Conservation (phyloP, 1,140 invertebrate genomes). For the Formica selysi region DNA sequence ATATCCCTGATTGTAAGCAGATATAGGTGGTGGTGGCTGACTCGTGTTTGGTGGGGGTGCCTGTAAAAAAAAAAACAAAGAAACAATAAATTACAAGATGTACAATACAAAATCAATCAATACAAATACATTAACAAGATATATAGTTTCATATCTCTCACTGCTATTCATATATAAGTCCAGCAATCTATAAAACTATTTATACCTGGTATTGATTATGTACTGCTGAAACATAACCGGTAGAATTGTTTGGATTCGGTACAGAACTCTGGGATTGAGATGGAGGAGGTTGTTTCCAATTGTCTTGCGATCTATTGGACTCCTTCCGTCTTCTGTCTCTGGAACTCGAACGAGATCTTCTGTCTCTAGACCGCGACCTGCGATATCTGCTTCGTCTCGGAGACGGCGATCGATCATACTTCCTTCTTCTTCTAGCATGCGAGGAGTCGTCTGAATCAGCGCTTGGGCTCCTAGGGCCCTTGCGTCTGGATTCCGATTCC, state of each 20-base stretch:
- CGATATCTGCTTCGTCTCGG: constrained; percentile 83
- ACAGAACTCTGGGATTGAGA: constrained; percentile 71
- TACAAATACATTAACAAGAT: constrained; percentile 8
- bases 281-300: constrained; percentile 79
- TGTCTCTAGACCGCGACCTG: constrained; percentile 82
- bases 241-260: constrained; percentile 68
- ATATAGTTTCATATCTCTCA: not conserved
- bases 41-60: constrained; percentile 81
- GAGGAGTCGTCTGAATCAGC: constrained; percentile 83
- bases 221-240: constrained; percentile 80
- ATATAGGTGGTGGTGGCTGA: constrained; percentile 82
- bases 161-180: not conserved
- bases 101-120: not conserved
- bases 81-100: constrained; percentile 20
- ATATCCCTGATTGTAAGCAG: constrained; percentile 81
- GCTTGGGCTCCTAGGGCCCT: constrained; percentile 82
- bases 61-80: constrained; percentile 56
- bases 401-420: constrained; percentile 84
- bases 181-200: constrained; percentile 2
- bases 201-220: constrained; percentile 84
- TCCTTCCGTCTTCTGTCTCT: constrained; percentile 82
- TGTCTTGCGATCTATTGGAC: constrained; percentile 70
- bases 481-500: constrained; percentile 82
- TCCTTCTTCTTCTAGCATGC: constrained; percentile 81
- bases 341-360: constrained; percentile 80